Conservation (phyloP, 92 coral and sea anemone species). For the Porites rus region DNA sequence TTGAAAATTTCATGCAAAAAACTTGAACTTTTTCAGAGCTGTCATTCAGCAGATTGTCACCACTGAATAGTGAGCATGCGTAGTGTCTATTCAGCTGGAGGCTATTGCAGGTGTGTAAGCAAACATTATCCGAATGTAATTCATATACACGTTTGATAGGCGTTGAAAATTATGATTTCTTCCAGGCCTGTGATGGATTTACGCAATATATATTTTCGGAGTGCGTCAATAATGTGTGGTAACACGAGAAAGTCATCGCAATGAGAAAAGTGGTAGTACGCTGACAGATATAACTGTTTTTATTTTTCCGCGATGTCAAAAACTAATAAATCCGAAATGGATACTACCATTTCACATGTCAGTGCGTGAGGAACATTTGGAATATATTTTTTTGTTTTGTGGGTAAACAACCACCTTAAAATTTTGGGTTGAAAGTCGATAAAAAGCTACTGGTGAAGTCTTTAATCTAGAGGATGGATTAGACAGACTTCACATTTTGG, state of each 20-base stretch:
- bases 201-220: neutral
- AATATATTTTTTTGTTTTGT: conserved; percentile 5
- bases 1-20: conserved; percentile 82
- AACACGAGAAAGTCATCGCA: neutral
- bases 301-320: neutral
- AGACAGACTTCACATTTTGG: neutral
- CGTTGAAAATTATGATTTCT: conserved; percentile 57
- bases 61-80: conserved; percentile 62
- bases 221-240: neutral
- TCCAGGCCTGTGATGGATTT: neutral
- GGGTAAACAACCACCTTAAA: conserved; percentile 21
- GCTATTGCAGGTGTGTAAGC: conserved; percentile 71
- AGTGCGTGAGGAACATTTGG: conserved; percentile 4
- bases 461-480: neutral
- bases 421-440: neutral
- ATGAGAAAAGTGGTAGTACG: neutral
- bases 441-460: neutral
- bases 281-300: neutral
- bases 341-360: conserved; percentile 4
- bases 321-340: conserved; percentile 8
- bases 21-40: conserved; percentile 58
- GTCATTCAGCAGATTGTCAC: conserved; percentile 85
- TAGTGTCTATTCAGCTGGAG: conserved; percentile 65
- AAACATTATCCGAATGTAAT: conserved; percentile 44
- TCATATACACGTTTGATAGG: conserved; percentile 68